Evolutionary conservation across 1,140 invertebrate genomes (phyloP), one percentile per base, ranked within the genome.

Genomic region (Anastrepha ludens): DNA sequence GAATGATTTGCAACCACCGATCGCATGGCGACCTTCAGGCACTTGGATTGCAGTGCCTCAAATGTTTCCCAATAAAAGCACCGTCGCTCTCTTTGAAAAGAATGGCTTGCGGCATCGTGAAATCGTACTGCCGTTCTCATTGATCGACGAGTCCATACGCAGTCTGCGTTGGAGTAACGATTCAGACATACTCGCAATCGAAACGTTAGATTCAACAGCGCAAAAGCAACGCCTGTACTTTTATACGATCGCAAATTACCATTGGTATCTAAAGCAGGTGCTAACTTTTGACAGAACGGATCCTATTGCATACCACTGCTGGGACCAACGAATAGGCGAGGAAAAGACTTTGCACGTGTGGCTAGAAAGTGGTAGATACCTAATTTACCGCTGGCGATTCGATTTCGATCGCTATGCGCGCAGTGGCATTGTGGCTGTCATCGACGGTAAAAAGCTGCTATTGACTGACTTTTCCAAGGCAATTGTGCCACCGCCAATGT

Each of bases 21-120:
- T 98, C 0, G 93, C 95, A 15, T 98, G 98, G 98, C 96, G 96
- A 90, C 97, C 97, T 4, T 95, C 95, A 88, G 97, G 97, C 65
- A 96, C 95, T 93, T 93, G 98, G 74, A 97, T 98, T 87, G 96
- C 97, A 1, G 94, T 96, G 13, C 95, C 96, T 2, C 96, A 97
- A 90, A 94, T 93, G 88, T 90, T 95, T 1, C 91, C 94, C 11
- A 95, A 96, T 86, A 96, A 97, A 91, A 96, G 96, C 91, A 94
- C 96, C n/a, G 94, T 98, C 58, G 94, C 96, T 11, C 96, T 98
- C 89, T 98, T 98, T 94, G 98, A 99, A 91, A 98, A 97, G 91
- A 99, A 99, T 95, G 98, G 98, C 6, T 93, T 99, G 15, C 95
- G 96, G 89, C 97, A 98, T 94, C 96, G 97, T 67, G 96, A 98